Base-by-base conservation (phyloP, 1,140 invertebrate genomes). In the Cydia strobilella region DNA sequence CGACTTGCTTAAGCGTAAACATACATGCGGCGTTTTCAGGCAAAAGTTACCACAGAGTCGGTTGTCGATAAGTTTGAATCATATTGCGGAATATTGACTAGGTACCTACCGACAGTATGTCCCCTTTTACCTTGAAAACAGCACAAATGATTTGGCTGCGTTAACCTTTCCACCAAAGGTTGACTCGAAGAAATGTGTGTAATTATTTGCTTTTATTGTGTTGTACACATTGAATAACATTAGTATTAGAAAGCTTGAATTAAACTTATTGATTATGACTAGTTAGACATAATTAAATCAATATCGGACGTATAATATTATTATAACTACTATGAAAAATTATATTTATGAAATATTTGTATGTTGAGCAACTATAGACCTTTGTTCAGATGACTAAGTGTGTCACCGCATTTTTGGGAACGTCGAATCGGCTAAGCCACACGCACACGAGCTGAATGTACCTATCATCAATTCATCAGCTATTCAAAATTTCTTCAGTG, bases 231-330 rank as follows among this genome's bases (percentile, higher is more conserved):
- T 54, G 5, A 54, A 59, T 7, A 51, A 51, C 6, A 51, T 51
- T n/a, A 51, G 15, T n/a, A 59, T 59, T 1, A 59, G 54, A 59
- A 23, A 73, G 85, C 82, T 81, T 90, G 78, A 59, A 91, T 80
- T 69, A 90, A 74, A 35, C 82, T 87, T 76, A 59, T 59, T 59
- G 6, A 59, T 23, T 59, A 59, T 23, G 54, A 59, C 54, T 59
- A 59, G 54, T 59, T 23, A 59, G 54, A 12, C 20, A 59, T 59
- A 59, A 42, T 42, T 13, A 42, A 59, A 59, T 59, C 54, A 23
- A n/a, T 20, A 23, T 23, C n/a, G 54, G 54, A 59, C 54, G 54
- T 23, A 59, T 20, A 20, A 2, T 18, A 59, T 59, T 23, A 59
- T 59, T 59, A 10, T 10, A 51, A n/a, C 9, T 23, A 12, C 13